Evolutionary conservation across 23 tunicate species (phyloP).

Genomic region (Diplosoma virens): DNA sequence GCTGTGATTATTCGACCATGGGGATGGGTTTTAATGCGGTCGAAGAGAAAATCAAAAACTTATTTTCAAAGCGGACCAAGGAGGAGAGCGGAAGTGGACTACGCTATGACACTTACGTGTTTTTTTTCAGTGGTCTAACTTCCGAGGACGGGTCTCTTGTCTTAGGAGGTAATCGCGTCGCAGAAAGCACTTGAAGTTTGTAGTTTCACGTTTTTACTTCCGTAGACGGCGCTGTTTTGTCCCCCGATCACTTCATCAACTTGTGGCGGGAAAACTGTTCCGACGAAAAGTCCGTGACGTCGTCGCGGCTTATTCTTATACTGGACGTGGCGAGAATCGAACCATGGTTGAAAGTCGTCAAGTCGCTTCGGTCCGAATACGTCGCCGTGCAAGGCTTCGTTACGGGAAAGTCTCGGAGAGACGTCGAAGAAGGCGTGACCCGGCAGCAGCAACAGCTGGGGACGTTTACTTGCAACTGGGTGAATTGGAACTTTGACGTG

Average conservation of each 20-base stretch:
- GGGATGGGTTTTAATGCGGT: constrained; percentile 23
- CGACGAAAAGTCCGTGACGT: constrained; percentile 14
- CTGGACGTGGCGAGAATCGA: constrained; percentile 30
- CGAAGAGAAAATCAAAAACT: constrained; percentile 33
- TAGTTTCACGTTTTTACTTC: neutral
- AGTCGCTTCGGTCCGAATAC: constrained; percentile 32
- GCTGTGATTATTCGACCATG: constrained; percentile 56
- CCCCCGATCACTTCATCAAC: constrained; percentile 49
- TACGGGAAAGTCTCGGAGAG: neutral
- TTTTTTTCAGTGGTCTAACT: constrained; percentile 61
- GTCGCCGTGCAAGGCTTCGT: constrained; percentile 42
- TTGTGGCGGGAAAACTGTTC: constrained; percentile 53
- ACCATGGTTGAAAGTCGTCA: constrained; percentile 51
- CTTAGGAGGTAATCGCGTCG: constrained; percentile 27
- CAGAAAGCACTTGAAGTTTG: neutral
- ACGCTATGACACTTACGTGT: constrained; percentile 49
- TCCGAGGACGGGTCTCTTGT: constrained; percentile 48
- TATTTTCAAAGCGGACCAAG: constrained; percentile 37
- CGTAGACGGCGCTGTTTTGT: constrained; percentile 37
- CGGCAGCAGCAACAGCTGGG: constrained; percentile 21
- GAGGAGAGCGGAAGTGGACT: constrained; percentile 24
- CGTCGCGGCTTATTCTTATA: constrained; percentile 39
- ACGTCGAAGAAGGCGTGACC: constrained; percentile 28
- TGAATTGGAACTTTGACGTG: constrained; percentile 59
- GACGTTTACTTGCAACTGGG: constrained; percentile 44